Evolutionary conservation across 2,888 invertebrate species (phyloP).

Genomic region (Lithophane socia): DNA sequence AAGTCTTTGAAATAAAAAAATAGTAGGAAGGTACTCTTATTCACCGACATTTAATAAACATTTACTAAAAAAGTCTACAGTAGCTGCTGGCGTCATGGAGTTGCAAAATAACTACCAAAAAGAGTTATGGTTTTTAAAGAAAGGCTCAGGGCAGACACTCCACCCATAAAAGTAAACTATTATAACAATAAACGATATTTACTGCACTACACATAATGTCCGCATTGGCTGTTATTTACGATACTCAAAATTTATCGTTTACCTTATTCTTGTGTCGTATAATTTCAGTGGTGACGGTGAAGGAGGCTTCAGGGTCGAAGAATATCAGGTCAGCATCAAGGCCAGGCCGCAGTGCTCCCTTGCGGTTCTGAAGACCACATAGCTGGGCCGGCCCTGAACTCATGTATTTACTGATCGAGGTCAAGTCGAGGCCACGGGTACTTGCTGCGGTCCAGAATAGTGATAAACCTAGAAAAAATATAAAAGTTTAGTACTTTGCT

Average conservation of each 20-base stretch:
- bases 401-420: conserved; percentile 90
- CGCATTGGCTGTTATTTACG: conserved; percentile 27
- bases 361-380: conserved; percentile 90
- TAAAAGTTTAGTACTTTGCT: not conserved
- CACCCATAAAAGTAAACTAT: conserved; percentile 26
- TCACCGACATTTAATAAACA: not conserved
- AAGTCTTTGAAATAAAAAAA: too few species aligned
- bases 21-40: too few species aligned
- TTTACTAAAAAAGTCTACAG: conserved; percentile 13
- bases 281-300: conserved; percentile 89
- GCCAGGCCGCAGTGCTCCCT: conserved; percentile 91
- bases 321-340: conserved; percentile 94
- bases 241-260: conserved; percentile 39
- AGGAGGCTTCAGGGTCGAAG: conserved; percentile 92
- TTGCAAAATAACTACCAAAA: conserved; percentile 24
- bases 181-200: conserved; percentile 42
- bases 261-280: conserved; percentile 94
- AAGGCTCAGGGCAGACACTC: not conserved
- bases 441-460: conserved; percentile 93
- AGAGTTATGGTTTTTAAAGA: conserved; percentile 27
- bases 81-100: not conserved
- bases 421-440: conserved; percentile 88
- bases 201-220: conserved; percentile 5
- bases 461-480: conserved; percentile 88
- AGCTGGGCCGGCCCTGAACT: conserved; percentile 91